Percentiles rank a stretch among this genome's conserved stretches.
These are phyloP conservation scores for Spea multiplicata DNA, from an alignment of 2,113 vertebrate genomes.

Conservation along the genomic window DNA sequence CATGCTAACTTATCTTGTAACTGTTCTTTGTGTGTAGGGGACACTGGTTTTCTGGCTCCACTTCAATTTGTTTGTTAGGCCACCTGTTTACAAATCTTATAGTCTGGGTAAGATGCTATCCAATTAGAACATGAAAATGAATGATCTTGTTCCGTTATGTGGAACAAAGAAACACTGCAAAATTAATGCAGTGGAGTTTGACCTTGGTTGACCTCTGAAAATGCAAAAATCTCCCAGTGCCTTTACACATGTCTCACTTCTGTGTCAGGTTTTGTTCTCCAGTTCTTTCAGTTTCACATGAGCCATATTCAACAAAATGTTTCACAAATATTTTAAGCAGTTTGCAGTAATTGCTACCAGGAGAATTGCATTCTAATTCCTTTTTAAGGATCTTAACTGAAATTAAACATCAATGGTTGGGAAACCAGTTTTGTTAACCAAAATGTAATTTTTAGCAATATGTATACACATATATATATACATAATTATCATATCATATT, in stretches of 20 bases:
- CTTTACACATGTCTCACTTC: slow-evolving; percentile 62
- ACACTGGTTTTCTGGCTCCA: slow-evolving; percentile 65
- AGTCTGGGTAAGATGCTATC: slow-evolving; percentile 64
- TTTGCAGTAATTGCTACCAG: slow-evolving; percentile 48
- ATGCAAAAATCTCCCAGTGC: slow-evolving; percentile 67
- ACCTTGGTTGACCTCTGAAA: slow-evolving; percentile 63
- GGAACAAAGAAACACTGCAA: slow-evolving; percentile 73
- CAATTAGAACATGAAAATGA: slow-evolving; percentile 79
- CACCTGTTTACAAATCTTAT: slow-evolving; percentile 76
- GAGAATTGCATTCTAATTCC: slow-evolving; percentile 16
- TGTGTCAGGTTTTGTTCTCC: slow-evolving; percentile 59
- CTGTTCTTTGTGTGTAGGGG: slow-evolving; percentile 53
- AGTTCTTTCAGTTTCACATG: slow-evolving; percentile 60
- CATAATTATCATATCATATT: neutral
- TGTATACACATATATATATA: neutral
- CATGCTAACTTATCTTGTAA: slow-evolving; percentile 65
- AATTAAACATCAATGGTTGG: neutral
- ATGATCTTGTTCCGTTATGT: slow-evolving; percentile 75
- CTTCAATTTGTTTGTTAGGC: slow-evolving; percentile 59
- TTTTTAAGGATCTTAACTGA: neutral
- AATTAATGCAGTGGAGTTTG: slow-evolving; percentile 71
- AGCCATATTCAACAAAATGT: slow-evolving; percentile 68
- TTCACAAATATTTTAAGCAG: slow-evolving; percentile 66
- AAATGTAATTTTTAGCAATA: neutral
- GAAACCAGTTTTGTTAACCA: too few relatives aligned